Percentiles rank a stretch among this genome's conserved stretches.
phyloP scores from a whole-genome alignment of 1,140 invertebrate genomes.

The Drosophila pseudoananassae region DNA sequence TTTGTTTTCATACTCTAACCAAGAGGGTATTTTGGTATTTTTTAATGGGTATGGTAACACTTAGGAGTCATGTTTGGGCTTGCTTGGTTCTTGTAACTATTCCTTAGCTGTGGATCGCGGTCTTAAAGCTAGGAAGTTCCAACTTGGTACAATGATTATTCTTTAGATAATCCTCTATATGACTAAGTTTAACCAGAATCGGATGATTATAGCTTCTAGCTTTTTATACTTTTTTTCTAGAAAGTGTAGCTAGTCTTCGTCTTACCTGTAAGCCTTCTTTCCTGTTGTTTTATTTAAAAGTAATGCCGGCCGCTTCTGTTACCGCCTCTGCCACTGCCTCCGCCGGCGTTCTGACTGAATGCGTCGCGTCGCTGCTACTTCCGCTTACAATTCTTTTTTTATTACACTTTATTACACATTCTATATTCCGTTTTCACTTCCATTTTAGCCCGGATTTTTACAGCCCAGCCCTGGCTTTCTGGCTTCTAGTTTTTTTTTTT shows the following conservation, averaged over 20 bases:
- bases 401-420: slow-evolving; percentile 76
- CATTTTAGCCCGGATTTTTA: slow-evolving; percentile 33
- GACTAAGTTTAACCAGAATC: no score
- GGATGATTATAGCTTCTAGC: no score
- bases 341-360: slow-evolving; percentile 66
- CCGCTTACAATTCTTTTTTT: slow-evolving; percentile 77
- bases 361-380: slow-evolving; percentile 74
- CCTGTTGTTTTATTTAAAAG: slow-evolving; percentile 1
- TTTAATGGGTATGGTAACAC: neutral
- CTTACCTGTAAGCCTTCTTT: neutral
- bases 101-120: no score
- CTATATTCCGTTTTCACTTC: slow-evolving; percentile 56
- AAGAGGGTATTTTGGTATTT: neutral
- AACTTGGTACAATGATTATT: no score
- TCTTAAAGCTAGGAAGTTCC: no score
- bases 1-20: neutral
- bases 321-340: slow-evolving; percentile 22
- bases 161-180: no score
- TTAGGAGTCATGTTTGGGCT: neutral
- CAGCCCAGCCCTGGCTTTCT: no score
- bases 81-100: no score
- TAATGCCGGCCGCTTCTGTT: slow-evolving; percentile 17
- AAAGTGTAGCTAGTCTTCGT: neutral
- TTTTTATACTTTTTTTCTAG: neutral
- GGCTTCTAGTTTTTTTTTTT: slow-evolving; percentile 19